Evolutionary conservation across 2,113 vertebrate species (phyloP), one percentile per base, ranked within the genome.

Genomic region (Ceyx margarethae): DNA sequence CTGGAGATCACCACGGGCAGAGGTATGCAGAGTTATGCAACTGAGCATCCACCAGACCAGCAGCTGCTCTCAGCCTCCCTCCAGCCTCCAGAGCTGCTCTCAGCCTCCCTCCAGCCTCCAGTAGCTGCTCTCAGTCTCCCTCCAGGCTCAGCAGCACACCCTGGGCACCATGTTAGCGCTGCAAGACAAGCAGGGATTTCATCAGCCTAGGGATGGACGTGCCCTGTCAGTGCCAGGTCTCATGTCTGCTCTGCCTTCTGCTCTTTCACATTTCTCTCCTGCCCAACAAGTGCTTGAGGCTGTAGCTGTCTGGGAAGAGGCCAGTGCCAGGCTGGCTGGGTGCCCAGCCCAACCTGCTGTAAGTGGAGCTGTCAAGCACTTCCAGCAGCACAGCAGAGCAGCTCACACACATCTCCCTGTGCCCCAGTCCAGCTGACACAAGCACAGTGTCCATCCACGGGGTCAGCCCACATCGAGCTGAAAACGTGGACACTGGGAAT

Each of bases 381-480:
- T 66, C 81, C 3, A 1, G 26, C 28, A n/a, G 33, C 43, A 58
- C 16, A 68, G 54, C 43, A 82, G 67, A 89, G 69, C 43, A 68
- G 43, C 5, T 2, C 1, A 2, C 26, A 64, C 15, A 84, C 31
- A 66, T 61, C 62, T 54, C 43, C 68, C 10, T 0, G 0, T 31
- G 45, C 16, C 28, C 33, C 0, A 0, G 21, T n/a, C 43, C 81
- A 56, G 60, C 79, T 91, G 79, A 93, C 50, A 74, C 31, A 78
- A 61, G 18, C 67, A 73, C 40, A 43, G 25, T 3, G 10, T 35
- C 51, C 9, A 3, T 77, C 60, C 65, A 73, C 10, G 13, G 18
- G 51, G 79, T 87, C 94, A 91, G 64, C 54, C 46, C 43, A 54
- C 56, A 74, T 5, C 51, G 58, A 89, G 75, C 21, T 22, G 57